phyloP scores from a whole-genome alignment of 2,113 vertebrate species.

The Peromyscus maniculatus region DNA sequence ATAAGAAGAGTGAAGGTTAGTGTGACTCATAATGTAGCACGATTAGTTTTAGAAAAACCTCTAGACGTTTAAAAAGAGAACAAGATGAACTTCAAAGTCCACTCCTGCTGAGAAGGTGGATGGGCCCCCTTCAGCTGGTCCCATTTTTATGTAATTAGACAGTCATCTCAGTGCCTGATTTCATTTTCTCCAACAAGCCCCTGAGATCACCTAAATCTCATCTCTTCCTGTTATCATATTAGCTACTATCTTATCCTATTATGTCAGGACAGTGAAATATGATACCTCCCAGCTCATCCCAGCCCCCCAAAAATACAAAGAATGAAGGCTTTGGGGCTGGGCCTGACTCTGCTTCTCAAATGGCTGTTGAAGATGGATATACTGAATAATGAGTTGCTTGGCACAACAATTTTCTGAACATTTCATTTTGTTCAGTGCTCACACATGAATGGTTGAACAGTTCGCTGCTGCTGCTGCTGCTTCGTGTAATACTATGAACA shows the following conservation, averaged over 20 bases:
- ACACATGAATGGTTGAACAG: neutral
- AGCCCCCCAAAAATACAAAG: slow-evolving; percentile 52
- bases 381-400: neutral
- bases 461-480: neutral
- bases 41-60: slow-evolving; percentile 38
- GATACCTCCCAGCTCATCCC: slow-evolving; percentile 49
- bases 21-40: neutral
- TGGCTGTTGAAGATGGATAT: neutral
- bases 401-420: neutral
- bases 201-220: slow-evolving; percentile 71
- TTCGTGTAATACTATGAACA: neutral
- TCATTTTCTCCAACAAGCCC: slow-evolving; percentile 64
- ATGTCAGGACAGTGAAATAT: slow-evolving; percentile 72
- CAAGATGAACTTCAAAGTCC: slow-evolving; percentile 15
- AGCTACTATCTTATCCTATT: slow-evolving; percentile 78
- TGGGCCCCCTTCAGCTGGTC: neutral
- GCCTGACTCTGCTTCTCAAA: neutral
- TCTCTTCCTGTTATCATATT: slow-evolving; percentile 77
- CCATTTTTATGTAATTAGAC: slow-evolving; percentile 50
- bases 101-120: neutral
- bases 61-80: slow-evolving; percentile 19
- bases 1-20: neutral
- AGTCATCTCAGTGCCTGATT: slow-evolving; percentile 65
- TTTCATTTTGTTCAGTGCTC: slow-evolving; percentile 46
- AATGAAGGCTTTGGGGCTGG: slow-evolving; percentile 50